A percentile compares a stretch with the other conserved stretches of the same genome.
Conservation (phyloP, 2,113 vertebrate genomes). For the Ochotona curzoniae region DNA sequence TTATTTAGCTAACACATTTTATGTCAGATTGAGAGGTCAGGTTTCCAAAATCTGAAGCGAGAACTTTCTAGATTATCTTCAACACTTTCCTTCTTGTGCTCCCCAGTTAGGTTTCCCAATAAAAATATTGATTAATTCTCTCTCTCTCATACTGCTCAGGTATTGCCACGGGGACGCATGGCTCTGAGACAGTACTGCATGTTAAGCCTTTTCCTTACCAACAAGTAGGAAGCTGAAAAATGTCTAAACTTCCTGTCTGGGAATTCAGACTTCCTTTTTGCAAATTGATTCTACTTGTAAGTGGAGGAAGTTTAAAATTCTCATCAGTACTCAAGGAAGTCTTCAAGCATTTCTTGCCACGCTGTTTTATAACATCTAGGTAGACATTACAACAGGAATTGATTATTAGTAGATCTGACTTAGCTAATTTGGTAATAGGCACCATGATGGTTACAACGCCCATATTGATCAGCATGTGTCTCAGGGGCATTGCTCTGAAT, state of each 20-base stretch:
- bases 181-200: not conserved
- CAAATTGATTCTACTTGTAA: not conserved
- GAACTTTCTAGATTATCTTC: not conserved
- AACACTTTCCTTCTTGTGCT: not conserved
- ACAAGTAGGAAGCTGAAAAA: not conserved
- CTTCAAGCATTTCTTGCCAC: not conserved
- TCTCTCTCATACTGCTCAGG: no score
- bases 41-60: not conserved
- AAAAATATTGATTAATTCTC: no score
- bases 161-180: no score
- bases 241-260: rapidly evolving
- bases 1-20: not conserved
- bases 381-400: not conserved
- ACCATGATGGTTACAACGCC: not conserved
- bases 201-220: not conserved
- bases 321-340: not conserved
- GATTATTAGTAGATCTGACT: not conserved
- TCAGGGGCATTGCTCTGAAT: not conserved
- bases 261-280: no score
- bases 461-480: no score
- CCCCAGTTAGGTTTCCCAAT: not conserved
- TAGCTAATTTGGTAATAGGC: conserved; percentile 32
- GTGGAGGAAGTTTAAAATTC: not conserved
- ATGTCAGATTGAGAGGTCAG: not conserved
- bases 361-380: not conserved